phyloP scores from a whole-genome alignment of 2,888 invertebrate species.

The Silvanus unidentatus region DNA sequence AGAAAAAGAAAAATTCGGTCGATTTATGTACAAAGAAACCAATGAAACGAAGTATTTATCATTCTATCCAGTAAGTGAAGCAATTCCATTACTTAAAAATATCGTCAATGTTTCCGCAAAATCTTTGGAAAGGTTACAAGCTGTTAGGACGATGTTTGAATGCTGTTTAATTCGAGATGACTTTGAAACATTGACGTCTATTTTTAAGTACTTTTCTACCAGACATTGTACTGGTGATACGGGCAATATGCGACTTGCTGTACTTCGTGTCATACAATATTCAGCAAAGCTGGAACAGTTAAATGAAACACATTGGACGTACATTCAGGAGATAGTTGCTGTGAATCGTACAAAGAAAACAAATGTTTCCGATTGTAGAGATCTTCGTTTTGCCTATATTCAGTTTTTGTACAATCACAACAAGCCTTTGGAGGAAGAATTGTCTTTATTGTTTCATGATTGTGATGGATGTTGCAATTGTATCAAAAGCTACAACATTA shows the following conservation, averaged over 20 bases:
- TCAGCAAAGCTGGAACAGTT: constrained; percentile 9
- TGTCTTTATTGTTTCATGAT: no score
- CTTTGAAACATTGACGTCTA: constrained; percentile 18
- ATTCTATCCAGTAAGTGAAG: constrained; percentile 17
- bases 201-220: constrained; percentile 23
- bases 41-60: constrained; percentile 15
- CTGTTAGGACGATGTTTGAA: constrained; percentile 17
- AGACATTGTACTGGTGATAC: constrained; percentile 24
- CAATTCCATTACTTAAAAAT: constrained; percentile 23
- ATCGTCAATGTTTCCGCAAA: constrained; percentile 25
- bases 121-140: constrained; percentile 12
- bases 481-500: no score
- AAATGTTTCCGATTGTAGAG: constrained; percentile 16
- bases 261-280: no score
- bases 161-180: constrained; percentile 21
- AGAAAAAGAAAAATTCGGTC: constrained; percentile 17
- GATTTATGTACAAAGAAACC: constrained; percentile 14
- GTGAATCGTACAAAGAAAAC: constrained; percentile 10
- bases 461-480: no score
- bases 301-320: constrained; percentile 23
- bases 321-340: constrained; percentile 7
- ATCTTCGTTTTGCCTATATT: constrained; percentile 14
- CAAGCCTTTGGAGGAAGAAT: constrained; percentile 10
- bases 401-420: constrained; percentile 18
- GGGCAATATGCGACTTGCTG: no score